Evolutionary conservation across 2,113 vertebrate species (phyloP), one percentile per base, ranked within the genome.

Genomic region (Labeo rohita): DNA sequence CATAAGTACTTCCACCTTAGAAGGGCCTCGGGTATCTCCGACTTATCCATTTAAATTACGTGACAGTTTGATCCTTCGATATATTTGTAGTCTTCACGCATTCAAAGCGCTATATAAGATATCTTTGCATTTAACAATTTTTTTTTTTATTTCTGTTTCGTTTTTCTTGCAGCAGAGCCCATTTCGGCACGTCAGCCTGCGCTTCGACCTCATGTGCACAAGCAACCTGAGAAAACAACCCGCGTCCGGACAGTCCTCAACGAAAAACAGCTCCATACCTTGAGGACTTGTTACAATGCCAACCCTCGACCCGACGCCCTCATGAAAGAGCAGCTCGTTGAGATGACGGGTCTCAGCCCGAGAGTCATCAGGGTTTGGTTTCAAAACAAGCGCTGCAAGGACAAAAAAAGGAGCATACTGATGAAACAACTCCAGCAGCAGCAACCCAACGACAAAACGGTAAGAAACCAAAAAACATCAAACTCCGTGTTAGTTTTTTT

Each of bases 301-400:
- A 99, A 99, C 92, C 98, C 98, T 72, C 91, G 98, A 91, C 98
- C 98, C 0, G 98, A 99, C 10, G 98, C 98, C 0, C 97, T 99
- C n/a, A 99, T 99, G 98, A 99, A 99, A 93, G 98, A 99, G 93
- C 98, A 99, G 86, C 95, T 99, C 73, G 98, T 99, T 91, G 98
- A 99, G 95, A 99, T 99, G 98, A 99, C 98, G 1, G 96, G 98
- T 86, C 97, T 99, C 80, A 99, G 98, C 79, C 98, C 98, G 47
- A 94, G 98, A 7, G 98, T 99, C 87, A 99, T 99, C 94, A 95
- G 98, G 68, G 98, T 99, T 89, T 99, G 98, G 98, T 99, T 99
- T 96, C 98, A 99, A 93, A 99, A 99, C 94, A 99, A 99, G 92
- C 92, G 98, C 8, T 99, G 98, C 95, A 99, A 99, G 91, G 98